Percentiles rank a stretch among this genome's conserved stretches.
These are phyloP conservation scores for Rhagonycha lutea DNA, from an alignment of 2,888 invertebrate genomes.

Conservation along the genomic window DNA sequence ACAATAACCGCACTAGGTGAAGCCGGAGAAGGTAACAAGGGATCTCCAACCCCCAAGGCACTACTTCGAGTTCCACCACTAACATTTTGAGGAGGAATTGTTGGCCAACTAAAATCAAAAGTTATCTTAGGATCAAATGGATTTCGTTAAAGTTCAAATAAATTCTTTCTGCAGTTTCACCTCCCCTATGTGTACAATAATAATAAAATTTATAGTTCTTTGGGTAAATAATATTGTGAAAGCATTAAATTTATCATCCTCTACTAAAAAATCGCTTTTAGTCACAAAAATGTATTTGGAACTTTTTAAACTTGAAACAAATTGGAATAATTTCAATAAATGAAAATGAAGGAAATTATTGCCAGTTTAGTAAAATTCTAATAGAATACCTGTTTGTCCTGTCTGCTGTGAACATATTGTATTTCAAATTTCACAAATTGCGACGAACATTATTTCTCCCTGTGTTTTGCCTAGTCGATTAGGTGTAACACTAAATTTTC, in stretches of 20 bases:
- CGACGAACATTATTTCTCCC: constrained; percentile 10
- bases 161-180: background rate
- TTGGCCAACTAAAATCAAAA: constrained; percentile 58
- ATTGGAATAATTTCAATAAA: too few species aligned
- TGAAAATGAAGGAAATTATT: background rate
- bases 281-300: background rate
- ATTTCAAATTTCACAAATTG: constrained; percentile 12
- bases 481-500: constrained; percentile 20
- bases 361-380: background rate
- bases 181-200: too few species aligned
- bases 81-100: constrained; percentile 66
- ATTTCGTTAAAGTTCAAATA: background rate
- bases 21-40: constrained; percentile 74
- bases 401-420: constrained; percentile 18
- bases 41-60: constrained; percentile 58
- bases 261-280: background rate
- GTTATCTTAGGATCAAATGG: background rate
- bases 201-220: too few species aligned
- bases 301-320: background rate
- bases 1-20: constrained; percentile 75
- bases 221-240: too few species aligned
- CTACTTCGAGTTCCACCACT: constrained; percentile 66
- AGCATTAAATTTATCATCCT: too few species aligned
- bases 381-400: constrained; percentile 15
- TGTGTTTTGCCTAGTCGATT: constrained; percentile 13